Percentiles rank a stretch among this genome's conserved stretches.
Evolutionary conservation across 2,113 vertebrate genomes (phyloP).

Genomic region (Pycnonotus jocosus): DNA sequence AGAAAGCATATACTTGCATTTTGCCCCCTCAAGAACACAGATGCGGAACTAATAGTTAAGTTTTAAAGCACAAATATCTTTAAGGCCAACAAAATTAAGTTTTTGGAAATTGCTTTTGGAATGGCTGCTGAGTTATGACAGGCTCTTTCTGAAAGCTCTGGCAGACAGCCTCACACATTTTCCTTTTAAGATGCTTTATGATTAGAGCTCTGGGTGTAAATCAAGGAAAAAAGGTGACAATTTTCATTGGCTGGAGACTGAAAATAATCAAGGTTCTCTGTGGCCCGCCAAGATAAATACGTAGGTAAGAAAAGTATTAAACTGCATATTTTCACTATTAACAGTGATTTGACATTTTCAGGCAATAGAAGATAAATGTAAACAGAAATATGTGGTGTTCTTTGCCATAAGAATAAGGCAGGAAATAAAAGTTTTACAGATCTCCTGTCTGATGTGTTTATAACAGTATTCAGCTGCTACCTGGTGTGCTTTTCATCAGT

Average conservation of each 20-base stretch:
- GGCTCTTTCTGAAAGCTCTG: neutral
- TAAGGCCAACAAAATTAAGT: neutral
- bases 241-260: neutral
- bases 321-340: neutral
- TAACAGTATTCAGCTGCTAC: neutral
- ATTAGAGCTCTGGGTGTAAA: constrained; percentile 18
- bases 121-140: constrained; percentile 12
- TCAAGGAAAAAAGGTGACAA: neutral
- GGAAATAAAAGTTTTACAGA: neutral
- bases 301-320: neutral
- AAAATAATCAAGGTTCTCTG: constrained; percentile 12
- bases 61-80: neutral
- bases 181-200: constrained; percentile 21
- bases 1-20: neutral
- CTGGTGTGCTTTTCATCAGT: neutral
- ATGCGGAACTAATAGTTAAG: neutral
- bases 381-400: neutral
- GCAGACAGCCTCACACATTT: neutral
- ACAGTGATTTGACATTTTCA: neutral
- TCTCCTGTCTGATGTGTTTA: neutral
- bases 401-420: neutral
- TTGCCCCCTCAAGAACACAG: neutral
- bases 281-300: neutral
- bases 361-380: neutral
- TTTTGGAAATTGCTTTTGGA: constrained; percentile 34